phyloP scores from a whole-genome alignment of 2,113 vertebrate species.

The Mungos mungo region DNA sequence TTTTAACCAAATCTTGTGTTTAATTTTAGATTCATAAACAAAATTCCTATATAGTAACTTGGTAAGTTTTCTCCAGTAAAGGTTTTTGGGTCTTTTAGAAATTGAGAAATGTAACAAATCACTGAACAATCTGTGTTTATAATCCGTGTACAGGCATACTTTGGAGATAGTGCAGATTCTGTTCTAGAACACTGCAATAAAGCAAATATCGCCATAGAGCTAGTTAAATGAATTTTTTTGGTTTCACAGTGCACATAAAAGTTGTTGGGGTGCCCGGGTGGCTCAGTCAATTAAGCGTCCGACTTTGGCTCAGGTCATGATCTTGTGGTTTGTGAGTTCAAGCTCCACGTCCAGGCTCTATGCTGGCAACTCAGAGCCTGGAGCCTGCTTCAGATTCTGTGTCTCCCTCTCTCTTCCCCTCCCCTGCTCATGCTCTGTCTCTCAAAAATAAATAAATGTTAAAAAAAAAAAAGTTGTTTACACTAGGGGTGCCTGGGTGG shows the following conservation, averaged over 20 bases:
- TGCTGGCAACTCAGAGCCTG: too few species aligned
- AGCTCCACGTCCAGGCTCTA: too few species aligned
- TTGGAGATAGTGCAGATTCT: not conserved
- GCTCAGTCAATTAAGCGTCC: too few species aligned
- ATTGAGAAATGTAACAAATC: not conserved
- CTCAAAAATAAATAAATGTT: too few species aligned
- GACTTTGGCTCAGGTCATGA: too few species aligned
- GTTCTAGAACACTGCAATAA: not conserved
- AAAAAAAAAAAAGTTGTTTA: not conserved
- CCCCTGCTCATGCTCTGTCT: too few species aligned
- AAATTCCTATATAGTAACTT: not conserved
- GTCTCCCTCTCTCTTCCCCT: too few species aligned
- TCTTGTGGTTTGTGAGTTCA: too few species aligned
- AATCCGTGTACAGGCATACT: not conserved
- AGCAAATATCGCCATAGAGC: not conserved
- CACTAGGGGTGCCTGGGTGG: too few species aligned
- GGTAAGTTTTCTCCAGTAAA: not conserved
- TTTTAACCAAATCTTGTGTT: constrained; percentile 22
- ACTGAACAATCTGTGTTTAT: not conserved
- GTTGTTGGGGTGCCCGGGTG: too few species aligned
- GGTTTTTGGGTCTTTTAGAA: not conserved
- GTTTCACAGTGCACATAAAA: not conserved
- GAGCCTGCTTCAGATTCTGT: too few species aligned
- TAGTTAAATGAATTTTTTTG: not conserved
- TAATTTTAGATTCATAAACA: constrained; percentile 22